These are phyloP conservation scores for Dicrostonyx torquatus DNA, from an alignment of 2,797 vertebrate genomes.

Conservation along the genomic window DNA sequence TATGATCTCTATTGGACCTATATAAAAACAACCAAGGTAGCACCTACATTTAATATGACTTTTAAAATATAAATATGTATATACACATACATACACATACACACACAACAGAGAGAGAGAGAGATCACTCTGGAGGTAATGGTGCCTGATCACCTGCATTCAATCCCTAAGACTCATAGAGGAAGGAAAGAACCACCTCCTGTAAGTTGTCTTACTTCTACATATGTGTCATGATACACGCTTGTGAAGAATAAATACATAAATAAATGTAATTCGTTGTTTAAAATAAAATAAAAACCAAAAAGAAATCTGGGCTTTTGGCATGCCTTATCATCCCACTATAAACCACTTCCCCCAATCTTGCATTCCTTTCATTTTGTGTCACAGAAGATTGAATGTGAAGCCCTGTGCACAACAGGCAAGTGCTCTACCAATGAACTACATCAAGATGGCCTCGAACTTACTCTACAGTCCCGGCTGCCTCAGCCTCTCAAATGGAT, in stretches of 20 bases:
- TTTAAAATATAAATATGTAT: neutral
- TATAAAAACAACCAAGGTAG: neutral
- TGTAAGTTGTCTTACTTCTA: neutral
- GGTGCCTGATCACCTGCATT: neutral
- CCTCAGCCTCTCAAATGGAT: neutral
- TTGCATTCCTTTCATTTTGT: neutral
- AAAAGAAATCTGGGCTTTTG: neutral
- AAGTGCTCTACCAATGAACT: neutral
- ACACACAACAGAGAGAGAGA: neutral
- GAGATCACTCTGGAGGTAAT: neutral
- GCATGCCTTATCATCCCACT: neutral
- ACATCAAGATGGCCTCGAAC: neutral
- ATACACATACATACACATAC: neutral
- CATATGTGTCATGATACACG: neutral
- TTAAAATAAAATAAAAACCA: neutral
- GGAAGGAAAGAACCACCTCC: neutral
- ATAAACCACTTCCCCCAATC: neutral
- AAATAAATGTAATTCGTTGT: neutral
- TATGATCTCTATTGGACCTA: neutral
- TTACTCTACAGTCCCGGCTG: neutral
- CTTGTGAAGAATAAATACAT: neutral
- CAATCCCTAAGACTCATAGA: neutral
- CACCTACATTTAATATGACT: neutral
- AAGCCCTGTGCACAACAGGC: neutral
- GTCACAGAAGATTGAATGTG: neutral